Base-by-base conservation (phyloP, 2,888 invertebrate genomes). In the Therioaphis trifolii region DNA sequence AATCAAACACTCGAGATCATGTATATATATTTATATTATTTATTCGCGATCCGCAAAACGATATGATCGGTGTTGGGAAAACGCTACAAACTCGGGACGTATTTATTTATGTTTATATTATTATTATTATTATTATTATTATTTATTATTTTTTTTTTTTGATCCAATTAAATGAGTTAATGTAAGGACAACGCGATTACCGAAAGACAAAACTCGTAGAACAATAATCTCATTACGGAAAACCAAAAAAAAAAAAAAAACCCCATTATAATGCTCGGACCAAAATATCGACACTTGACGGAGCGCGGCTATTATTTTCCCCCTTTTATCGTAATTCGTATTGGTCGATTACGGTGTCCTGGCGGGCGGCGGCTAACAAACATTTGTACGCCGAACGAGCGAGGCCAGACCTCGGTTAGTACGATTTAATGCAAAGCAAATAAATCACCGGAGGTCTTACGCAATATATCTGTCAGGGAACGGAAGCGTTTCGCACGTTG, bases 161-260 rank as follows among this genome's bases (percentile, higher is more conserved):
- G 61, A 61, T 27, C n/a, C n/a, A n/a, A n/a, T n/a, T n/a, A n/a
- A n/a, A n/a, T n/a, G n/a, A n/a, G n/a, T n/a, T n/a, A n/a, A n/a
- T n/a, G n/a, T n/a, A 29, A 35, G 18, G 9, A 29, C 66, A n/a
- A 66, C 27, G n/a, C 27, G 43, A n/a, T 43, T 43, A 15, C 69
- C 12, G 43, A 43, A 43, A 43, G 7, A 43, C 43, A 69, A 72
- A 72, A 72, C n/a, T 12, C 29, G 29, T 0, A 5, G 27, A 49
- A 52, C 49, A 72, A 72, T 72, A 27, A 29, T 49, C 27, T 46
- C n/a, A n/a, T n/a, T n/a, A n/a, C n/a, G n/a, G n/a, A n/a, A n/a
- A n/a, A n/a, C n/a, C n/a, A n/a, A n/a, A n/a, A n/a, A n/a, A n/a
- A n/a, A n/a, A n/a, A n/a, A n/a, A n/a, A n/a, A n/a, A n/a, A n/a